phyloP scores from a whole-genome alignment of 2,888 invertebrate species.

The Lithophane leautieri region DNA sequence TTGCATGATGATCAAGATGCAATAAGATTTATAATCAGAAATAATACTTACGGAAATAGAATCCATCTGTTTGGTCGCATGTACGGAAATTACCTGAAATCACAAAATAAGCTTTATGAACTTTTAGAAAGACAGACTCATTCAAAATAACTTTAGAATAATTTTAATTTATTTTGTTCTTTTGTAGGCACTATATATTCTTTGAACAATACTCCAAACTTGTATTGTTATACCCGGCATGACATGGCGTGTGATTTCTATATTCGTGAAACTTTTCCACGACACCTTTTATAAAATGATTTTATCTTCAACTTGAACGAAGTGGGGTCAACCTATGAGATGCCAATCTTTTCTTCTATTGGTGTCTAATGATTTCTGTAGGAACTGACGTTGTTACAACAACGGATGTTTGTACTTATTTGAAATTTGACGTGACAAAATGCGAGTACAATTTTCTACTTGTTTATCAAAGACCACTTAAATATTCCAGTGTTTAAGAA shows the following conservation, averaged over 20 bases:
- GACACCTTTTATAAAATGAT: slow-evolving; percentile 54
- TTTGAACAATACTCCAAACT: slow-evolving; percentile 36
- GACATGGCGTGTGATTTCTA: slow-evolving; percentile 58
- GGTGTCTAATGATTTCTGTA: slow-evolving; percentile 33
- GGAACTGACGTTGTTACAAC: background rate
- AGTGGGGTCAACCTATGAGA: slow-evolving; percentile 48
- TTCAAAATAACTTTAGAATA: slow-evolving; percentile 3
- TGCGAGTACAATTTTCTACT: background rate
- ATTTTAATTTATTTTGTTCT: slow-evolving; percentile 1
- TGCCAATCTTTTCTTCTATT: slow-evolving; percentile 30
- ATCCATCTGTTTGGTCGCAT: slow-evolving; percentile 79
- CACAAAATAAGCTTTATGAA: slow-evolving; percentile 64
- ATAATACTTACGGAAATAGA: slow-evolving; percentile 80
- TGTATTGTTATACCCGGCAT: slow-evolving; percentile 39
- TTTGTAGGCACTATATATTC: slow-evolving; percentile 22
- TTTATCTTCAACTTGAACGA: slow-evolving; percentile 38
- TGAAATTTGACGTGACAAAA: slow-evolving; percentile 1
- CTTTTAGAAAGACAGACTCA: background rate
- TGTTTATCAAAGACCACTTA: background rate
- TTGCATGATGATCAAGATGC: slow-evolving; percentile 53
- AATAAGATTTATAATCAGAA: slow-evolving; percentile 58
- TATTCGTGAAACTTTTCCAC: slow-evolving; percentile 68
- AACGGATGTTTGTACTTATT: slow-evolving; percentile 4
- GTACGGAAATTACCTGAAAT: slow-evolving; percentile 86
- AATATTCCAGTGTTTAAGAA: background rate